Conservation (phyloP, 2,888 invertebrate genomes). For the Sarcophaga carnaria region DNA sequence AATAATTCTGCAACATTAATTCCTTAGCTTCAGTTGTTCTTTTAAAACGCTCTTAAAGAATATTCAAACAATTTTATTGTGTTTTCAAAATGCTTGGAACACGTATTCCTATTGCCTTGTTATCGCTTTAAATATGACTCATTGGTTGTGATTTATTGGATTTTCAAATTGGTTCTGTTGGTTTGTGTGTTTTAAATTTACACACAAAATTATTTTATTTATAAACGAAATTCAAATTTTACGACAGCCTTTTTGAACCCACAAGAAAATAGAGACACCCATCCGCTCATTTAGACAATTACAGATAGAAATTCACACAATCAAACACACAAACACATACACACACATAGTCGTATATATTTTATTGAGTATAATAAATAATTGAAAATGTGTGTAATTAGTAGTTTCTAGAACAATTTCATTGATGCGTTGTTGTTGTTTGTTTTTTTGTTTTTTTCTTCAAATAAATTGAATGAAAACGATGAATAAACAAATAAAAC, state of each 20-base stretch:
- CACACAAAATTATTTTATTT: background rate
- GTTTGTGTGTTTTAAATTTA: background rate
- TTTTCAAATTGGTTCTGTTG: background rate
- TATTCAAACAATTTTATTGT: too few species aligned
- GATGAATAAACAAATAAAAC: conserved; percentile 5
- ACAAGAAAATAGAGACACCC: background rate
- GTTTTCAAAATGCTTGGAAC: too few species aligned
- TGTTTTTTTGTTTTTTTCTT: background rate
- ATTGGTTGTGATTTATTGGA: background rate
- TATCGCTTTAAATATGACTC: background rate
- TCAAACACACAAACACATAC: too few species aligned
- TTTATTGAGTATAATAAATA: background rate
- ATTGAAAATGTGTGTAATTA: conserved; percentile 22
- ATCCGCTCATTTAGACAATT: background rate
- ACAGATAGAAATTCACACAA: too few species aligned
- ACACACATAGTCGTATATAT: too few species aligned
- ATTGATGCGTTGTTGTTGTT: conserved; percentile 39
- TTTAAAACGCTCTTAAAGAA: too few species aligned
- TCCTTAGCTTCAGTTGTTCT: too few species aligned
- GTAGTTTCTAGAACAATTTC: conserved; percentile 62
- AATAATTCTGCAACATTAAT: too few species aligned
- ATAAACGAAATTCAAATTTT: background rate
- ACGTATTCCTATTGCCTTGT: too few species aligned
- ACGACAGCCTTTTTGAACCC: background rate
- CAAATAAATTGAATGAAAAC: conserved; percentile 33